These are phyloP conservation scores for Ephestia elutella DNA, from an alignment of 1,140 invertebrate genomes.

Conservation along the genomic window DNA sequence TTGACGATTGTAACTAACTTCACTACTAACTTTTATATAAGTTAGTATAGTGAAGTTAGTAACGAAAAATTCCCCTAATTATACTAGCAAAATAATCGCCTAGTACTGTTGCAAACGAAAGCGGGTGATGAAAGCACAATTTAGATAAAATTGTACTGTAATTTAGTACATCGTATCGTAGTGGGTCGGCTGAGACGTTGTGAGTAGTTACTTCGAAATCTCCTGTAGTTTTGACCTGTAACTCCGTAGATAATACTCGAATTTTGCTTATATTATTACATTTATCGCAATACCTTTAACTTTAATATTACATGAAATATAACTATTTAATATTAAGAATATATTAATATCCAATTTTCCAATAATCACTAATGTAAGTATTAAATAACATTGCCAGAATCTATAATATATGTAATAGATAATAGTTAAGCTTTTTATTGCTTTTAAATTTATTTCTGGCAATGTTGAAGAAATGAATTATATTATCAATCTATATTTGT, in stretches of 20 bases:
- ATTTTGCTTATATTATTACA: neutral
- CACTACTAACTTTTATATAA: too few relatives aligned
- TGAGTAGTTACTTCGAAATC: neutral
- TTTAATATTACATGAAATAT: neutral
- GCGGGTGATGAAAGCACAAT: conserved; percentile 31
- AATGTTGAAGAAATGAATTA: conserved; percentile 4
- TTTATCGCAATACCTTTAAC: neutral
- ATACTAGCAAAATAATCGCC: too few relatives aligned
- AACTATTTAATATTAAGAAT: conserved; percentile 1
- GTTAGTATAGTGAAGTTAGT: too few relatives aligned
- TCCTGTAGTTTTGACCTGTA: neutral
- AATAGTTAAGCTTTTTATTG: neutral
- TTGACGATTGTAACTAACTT: too few relatives aligned
- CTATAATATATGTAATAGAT: neutral
- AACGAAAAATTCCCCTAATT: too few relatives aligned
- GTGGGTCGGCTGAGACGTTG: too few relatives aligned
- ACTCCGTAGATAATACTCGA: neutral
- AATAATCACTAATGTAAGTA: neutral
- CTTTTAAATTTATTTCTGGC: neutral
- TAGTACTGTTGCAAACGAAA: neutral
- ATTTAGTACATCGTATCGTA: neutral
- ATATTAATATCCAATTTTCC: neutral
- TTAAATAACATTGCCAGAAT: conserved; percentile 3
- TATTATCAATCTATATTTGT: conserved; percentile 11
- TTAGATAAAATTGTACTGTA: conserved; percentile 29